A percentile compares a stretch with the other conserved stretches of the same genome.
These are phyloP conservation scores for Catocala sponsa DNA, from an alignment of 2,888 invertebrate species.

Conservation along the genomic window DNA sequence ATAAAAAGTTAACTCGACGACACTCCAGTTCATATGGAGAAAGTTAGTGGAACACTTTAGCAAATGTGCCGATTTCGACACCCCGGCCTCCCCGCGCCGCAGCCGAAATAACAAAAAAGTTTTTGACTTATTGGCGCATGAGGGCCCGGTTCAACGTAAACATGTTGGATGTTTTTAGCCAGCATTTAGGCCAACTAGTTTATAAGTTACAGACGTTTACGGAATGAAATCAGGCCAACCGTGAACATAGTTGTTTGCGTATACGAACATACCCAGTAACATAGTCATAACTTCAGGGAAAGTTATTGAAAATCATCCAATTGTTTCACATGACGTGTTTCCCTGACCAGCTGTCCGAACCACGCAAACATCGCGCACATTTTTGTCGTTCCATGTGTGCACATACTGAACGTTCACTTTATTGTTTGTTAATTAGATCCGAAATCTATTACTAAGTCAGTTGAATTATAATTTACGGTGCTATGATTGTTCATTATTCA, in stretches of 20 bases:
- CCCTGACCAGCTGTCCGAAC: slow-evolving; percentile 29
- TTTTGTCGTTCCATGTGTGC: not conserved
- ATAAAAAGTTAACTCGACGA: slow-evolving; percentile 73
- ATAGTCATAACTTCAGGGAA: slow-evolving; percentile 39
- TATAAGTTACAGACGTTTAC: slow-evolving; percentile 66
- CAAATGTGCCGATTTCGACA: slow-evolving; percentile 78
- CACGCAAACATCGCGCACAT: slow-evolving; percentile 19
- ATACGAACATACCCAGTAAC: slow-evolving; percentile 36
- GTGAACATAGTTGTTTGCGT: slow-evolving; percentile 53
- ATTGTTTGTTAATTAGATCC: not conserved
- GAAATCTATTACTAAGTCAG: no score
- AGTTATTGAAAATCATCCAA: slow-evolving; percentile 49
- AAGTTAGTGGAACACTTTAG: slow-evolving; percentile 79
- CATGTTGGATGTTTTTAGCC: slow-evolving; percentile 77
- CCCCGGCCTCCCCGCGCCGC: slow-evolving; percentile 58
- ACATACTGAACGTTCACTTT: not conserved
- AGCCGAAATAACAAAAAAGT: slow-evolving; percentile 76
- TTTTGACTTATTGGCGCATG: slow-evolving; percentile 62
- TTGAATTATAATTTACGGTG: no score
- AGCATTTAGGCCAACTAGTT: slow-evolving; percentile 69
- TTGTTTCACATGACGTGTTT: slow-evolving; percentile 37
- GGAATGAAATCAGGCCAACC: slow-evolving; percentile 61
- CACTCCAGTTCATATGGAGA: slow-evolving; percentile 74
- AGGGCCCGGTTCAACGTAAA: slow-evolving; percentile 66
- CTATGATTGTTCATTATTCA: no score